Conservation (phyloP, 2,113 vertebrate species). For the Podilymbus podiceps region DNA sequence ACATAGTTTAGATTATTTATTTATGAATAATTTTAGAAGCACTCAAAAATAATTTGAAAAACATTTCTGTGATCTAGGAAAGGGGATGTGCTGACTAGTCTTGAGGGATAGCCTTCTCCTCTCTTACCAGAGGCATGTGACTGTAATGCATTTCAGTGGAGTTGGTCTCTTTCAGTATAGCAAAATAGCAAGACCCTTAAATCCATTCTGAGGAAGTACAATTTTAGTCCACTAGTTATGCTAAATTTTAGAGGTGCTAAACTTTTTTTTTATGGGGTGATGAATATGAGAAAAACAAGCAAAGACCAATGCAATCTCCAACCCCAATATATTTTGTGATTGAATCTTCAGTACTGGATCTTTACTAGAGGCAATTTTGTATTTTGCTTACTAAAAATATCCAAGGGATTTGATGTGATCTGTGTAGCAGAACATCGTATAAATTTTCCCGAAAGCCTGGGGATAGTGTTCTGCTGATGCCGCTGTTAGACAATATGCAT, state of each 20-base stretch:
- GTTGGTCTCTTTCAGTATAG: neutral
- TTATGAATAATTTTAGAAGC: neutral
- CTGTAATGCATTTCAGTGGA: neutral
- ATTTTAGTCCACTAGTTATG: neutral
- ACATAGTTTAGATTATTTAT: neutral
- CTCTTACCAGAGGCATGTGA: neutral
- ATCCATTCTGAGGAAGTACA: neutral
- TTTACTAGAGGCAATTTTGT: neutral
- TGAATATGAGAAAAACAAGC: neutral
- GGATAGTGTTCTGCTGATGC: neutral
- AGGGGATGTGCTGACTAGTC: neutral
- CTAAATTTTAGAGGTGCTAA: neutral
- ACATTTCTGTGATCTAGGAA: neutral
- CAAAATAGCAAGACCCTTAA: neutral
- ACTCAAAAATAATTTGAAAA: neutral
- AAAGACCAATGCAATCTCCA: neutral
- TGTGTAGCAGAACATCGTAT: neutral
- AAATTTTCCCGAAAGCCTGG: neutral
- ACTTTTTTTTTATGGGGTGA: neutral
- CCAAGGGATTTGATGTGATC: conserved; percentile 5
- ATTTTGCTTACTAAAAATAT: conserved; percentile 29
- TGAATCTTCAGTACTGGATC: neutral
- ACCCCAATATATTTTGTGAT: neutral
- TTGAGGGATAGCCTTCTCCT: neutral
- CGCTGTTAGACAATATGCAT: neutral